Conservation (phyloP, 23 tunicate genomes). For the Oikopleura dioica region DNA sequence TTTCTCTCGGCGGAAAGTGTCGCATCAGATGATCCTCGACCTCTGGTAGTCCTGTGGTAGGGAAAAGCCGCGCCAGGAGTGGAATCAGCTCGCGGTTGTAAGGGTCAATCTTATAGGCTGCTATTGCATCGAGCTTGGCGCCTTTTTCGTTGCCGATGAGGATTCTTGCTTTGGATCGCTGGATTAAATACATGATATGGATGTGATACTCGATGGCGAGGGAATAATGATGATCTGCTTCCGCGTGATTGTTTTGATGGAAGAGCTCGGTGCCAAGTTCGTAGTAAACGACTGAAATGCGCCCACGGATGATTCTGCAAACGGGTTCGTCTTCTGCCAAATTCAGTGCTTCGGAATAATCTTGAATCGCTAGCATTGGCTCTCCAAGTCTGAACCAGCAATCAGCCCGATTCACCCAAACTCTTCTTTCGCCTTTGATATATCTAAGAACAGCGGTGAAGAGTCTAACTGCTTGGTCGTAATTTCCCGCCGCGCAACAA, state of each 20-base stretch:
- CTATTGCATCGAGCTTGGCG: background rate
- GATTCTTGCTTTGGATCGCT: background rate
- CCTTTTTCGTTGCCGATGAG: background rate
- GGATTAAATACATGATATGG: background rate
- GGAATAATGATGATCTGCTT: background rate
- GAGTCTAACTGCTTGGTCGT: background rate
- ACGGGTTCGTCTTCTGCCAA: background rate
- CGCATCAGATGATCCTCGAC: background rate
- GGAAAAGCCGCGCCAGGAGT: background rate
- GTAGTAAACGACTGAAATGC: background rate
- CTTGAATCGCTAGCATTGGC: background rate
- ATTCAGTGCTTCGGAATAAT: background rate
- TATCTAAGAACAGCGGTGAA: background rate
- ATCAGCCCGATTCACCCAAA: background rate
- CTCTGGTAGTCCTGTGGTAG: background rate
- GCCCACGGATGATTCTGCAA: background rate
- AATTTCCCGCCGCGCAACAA: background rate
- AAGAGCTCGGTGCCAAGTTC: background rate
- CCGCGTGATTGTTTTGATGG: background rate
- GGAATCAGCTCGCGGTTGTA: background rate
- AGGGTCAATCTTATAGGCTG: background rate
- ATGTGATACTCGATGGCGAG: background rate
- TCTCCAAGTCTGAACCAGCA: background rate
- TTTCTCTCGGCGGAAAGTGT: background rate
- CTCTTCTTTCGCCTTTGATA: constrained; percentile 4